Conservation (phyloP, 1,140 invertebrate species). For the Temnothorax curvispinosus region DNA sequence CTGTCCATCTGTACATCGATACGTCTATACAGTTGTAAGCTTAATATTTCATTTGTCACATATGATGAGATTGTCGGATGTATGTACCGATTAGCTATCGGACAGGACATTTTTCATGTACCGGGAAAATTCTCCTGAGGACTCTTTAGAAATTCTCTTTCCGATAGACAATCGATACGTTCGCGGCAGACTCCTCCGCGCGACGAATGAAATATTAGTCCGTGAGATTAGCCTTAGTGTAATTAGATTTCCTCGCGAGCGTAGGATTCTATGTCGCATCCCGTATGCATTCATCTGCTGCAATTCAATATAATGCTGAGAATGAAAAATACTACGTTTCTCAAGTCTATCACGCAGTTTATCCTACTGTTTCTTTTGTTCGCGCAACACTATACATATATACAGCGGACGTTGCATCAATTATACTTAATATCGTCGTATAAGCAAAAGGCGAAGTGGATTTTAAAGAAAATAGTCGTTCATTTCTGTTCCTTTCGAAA, state of each 20-base stretch:
- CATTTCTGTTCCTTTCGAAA: background rate
- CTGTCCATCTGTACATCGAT: background rate
- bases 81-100: background rate
- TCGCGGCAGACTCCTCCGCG: background rate
- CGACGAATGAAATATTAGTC: background rate
- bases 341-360: background rate
- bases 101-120: background rate
- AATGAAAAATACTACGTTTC: background rate
- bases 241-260: background rate
- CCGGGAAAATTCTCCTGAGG: background rate
- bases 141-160: background rate
- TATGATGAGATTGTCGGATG: background rate
- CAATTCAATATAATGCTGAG: background rate
- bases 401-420: background rate
- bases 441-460: background rate
- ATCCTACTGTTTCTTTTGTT: background rate
- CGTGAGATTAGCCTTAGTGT: background rate
- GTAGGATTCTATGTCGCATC: background rate
- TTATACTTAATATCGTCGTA: conserved; percentile 23
- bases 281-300: background rate
- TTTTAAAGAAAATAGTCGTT: background rate
- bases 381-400: background rate
- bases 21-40: background rate
- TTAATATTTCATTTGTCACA: background rate
- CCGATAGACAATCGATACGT: background rate